Evolutionary conservation across 2,888 invertebrate species (phyloP).

Genomic region (Rapana venosa): DNA sequence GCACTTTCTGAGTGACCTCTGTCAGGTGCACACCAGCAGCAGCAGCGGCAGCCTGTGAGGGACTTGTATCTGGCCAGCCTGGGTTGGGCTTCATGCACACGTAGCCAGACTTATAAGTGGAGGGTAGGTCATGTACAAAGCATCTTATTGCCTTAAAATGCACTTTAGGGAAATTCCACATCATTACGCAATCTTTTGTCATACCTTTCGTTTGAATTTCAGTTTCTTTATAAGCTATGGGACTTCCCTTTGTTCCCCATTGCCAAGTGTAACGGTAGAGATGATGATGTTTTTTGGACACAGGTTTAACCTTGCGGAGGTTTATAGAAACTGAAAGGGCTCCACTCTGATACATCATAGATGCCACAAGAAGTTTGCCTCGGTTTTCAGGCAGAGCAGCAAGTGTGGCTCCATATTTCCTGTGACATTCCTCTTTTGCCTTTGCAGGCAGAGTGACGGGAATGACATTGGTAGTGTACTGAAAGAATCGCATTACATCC

Average conservation of each 20-base stretch:
- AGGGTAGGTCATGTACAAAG: not conserved
- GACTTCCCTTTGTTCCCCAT: slow-evolving; percentile 32
- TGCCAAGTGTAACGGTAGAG: slow-evolving; percentile 35
- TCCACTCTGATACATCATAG: not conserved
- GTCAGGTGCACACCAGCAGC: not conserved
- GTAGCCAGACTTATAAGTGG: not conserved
- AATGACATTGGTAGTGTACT: not conserved
- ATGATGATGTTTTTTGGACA: not conserved
- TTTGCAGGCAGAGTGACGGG: not conserved
- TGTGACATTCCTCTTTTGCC: not conserved
- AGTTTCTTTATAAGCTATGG: slow-evolving; percentile 21
- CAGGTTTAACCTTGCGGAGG: not conserved
- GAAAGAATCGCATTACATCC: not conserved
- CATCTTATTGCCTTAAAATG: not conserved
- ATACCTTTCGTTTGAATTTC: not conserved
- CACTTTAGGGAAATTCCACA: not conserved
- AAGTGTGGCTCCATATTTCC: not conserved
- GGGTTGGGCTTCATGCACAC: slow-evolving; percentile 38
- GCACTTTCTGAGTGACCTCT: not conserved
- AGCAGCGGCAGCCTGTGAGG: not conserved
- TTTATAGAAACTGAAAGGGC: not conserved
- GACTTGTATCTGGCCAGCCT: not conserved
- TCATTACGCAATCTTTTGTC: not conserved
- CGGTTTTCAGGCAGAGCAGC: not conserved
- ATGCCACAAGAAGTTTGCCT: not conserved